Evolutionary conservation across 2,888 invertebrate species (phyloP).

Genomic region (Chironomus tentans): DNA sequence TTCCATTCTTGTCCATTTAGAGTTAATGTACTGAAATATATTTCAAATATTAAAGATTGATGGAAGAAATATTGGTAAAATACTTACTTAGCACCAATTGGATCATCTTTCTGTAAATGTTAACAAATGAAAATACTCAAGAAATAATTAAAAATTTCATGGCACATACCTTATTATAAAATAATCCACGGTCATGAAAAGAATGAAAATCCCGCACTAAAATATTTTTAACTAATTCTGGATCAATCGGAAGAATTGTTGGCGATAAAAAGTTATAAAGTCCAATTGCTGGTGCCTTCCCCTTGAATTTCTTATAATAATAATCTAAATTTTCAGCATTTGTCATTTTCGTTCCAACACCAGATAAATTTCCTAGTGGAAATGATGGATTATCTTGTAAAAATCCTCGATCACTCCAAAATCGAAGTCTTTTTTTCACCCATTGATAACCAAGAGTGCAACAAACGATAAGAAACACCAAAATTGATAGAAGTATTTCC

Average conservation of each 20-base stretch:
- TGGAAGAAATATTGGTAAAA: too few species aligned
- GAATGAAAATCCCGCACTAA: constrained; percentile 28
- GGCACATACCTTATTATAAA: background rate
- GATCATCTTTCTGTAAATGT: background rate
- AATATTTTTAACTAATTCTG: constrained; percentile 36
- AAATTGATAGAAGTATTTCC: too few species aligned
- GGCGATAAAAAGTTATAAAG: constrained; percentile 36
- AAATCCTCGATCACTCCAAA: constrained; percentile 28
- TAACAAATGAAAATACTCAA: too few species aligned
- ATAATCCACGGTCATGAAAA: constrained; percentile 12
- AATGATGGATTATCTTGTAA: constrained; percentile 27
- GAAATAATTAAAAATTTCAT: too few species aligned
- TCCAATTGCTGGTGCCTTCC: constrained; percentile 36
- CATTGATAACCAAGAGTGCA: background rate
- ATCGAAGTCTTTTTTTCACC: constrained; percentile 20
- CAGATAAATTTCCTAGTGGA: constrained; percentile 28
- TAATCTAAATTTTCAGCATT: constrained; percentile 21
- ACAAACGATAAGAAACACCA: too few species aligned
- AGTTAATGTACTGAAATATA: constrained; percentile 34
- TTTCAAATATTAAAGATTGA: background rate
- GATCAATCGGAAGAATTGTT: constrained; percentile 34
- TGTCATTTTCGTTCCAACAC: background rate
- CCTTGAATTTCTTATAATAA: constrained; percentile 33
- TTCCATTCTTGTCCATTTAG: constrained; percentile 50
- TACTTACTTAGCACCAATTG: background rate